Conservation (phyloP, 2,888 invertebrate species). For the Mythimna ferrago region DNA sequence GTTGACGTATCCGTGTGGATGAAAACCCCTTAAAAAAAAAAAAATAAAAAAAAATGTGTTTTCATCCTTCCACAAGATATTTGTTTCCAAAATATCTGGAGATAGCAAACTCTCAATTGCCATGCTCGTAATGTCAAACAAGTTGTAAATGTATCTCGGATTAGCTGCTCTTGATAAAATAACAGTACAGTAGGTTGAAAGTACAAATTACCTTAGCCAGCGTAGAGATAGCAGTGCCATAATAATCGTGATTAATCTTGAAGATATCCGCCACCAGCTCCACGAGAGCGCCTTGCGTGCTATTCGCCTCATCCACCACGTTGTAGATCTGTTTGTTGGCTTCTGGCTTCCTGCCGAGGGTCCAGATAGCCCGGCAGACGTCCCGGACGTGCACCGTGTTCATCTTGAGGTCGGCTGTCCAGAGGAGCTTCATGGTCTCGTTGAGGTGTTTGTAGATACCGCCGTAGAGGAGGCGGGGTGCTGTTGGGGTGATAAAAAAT, state of each 20-base stretch:
- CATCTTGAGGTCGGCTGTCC: conserved; percentile 95
- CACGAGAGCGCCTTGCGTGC: conserved; percentile 96
- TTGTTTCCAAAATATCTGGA: too few species aligned
- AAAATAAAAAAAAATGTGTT: too few species aligned
- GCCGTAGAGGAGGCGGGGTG: conserved; percentile 96
- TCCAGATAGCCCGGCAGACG: conserved; percentile 95
- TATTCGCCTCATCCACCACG: conserved; percentile 95
- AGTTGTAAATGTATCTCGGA: too few species aligned
- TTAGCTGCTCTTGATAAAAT: too few species aligned
- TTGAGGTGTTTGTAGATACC: conserved; percentile 96
- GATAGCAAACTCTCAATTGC: too few species aligned
- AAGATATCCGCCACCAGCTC: conserved; percentile 95
- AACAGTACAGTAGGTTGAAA: background rate
- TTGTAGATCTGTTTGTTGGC: conserved; percentile 93
- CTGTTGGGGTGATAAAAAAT: conserved; percentile 80
- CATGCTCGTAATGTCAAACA: too few species aligned
- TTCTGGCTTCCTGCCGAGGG: conserved; percentile 90
- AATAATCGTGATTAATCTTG: conserved; percentile 96
- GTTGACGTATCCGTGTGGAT: too few species aligned
- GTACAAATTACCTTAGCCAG: conserved; percentile 93
- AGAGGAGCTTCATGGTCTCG: conserved; percentile 97
- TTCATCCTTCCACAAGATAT: too few species aligned
- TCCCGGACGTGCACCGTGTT: conserved; percentile 97
- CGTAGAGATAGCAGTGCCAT: conserved; percentile 95
- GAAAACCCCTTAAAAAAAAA: too few species aligned